Evolutionary conservation across 2,797 vertebrate genomes (phyloP), one percentile per base, ranked within the genome.

Genomic region (Sebastes miniatus): DNA sequence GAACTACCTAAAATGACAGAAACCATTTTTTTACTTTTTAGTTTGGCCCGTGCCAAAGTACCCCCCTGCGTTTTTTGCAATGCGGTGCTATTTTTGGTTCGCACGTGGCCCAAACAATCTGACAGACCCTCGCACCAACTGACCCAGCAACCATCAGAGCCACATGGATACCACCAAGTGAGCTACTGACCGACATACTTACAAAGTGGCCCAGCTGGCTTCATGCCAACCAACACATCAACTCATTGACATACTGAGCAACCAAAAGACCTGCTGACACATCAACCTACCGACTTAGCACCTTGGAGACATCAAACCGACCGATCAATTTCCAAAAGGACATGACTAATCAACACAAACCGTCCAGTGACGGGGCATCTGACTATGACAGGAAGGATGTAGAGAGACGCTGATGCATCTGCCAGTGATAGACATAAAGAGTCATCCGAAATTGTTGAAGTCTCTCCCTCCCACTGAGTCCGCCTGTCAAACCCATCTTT

Each of bases 351-450:
- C 58, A 24, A 61, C 52, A 31, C 50, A 61, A 80, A 85, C 66
- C 62, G 32, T 58, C 77, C 31, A 24, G 54, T 32, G 59, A 68
- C 50, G 6, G 62, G 66, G 70, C 83, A 84, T 83, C 82, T 88
- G 90, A 89, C 57, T 14, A 8, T 78, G 83, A 92, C 73, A 87
- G 81, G 66, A 72, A 72, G 76, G 76, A 75, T 61, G 66, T 80
- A 87, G 73, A 50, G 73, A 64, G 71, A 83, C 76, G 81, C 82
- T 73, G 76, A 86, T 85, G 83, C 87, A 88, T 94, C 90, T 92
- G 91, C 88, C 77, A 69, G 81, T 93, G 93, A 92, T 81, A 80
- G 92, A 91, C 88, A 94, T 91, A 89, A 94, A 96, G 94, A 94
- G 92, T 91, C 91, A 90, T 84, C 92, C 32, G 73, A 87, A 72